Percentiles rank a stretch among this genome's conserved stretches.
Evolutionary conservation across 2,888 invertebrate genomes (phyloP).

Genomic region (Hydrotaea diabolus): DNA sequence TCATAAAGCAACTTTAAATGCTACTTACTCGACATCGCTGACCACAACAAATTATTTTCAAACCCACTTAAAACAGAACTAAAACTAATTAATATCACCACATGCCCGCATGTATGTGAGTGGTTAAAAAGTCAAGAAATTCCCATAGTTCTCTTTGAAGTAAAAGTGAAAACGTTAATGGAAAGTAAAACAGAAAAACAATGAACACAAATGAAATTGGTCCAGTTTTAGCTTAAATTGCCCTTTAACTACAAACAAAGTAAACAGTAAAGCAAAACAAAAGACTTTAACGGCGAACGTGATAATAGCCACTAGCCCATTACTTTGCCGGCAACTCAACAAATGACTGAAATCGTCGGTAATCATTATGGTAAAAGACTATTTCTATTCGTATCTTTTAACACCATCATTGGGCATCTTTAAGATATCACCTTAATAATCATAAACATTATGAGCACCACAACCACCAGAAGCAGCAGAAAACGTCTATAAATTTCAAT

Average conservation of each 20-base stretch:
- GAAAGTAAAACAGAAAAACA: background rate
- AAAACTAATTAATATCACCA: background rate
- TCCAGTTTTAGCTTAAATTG: background rate
- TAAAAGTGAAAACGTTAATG: background rate
- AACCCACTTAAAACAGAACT: background rate
- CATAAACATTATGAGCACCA: background rate
- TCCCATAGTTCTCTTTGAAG: background rate
- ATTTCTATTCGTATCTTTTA: background rate
- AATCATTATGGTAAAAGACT: background rate
- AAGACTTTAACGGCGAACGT: conserved; percentile 1
- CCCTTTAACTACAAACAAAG: background rate
- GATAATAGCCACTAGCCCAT: background rate
- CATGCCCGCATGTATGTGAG: background rate
- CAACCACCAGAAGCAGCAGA: background rate
- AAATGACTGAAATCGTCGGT: background rate
- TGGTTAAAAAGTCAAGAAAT: conserved; percentile 7
- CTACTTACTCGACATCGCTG: background rate
- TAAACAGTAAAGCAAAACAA: background rate
- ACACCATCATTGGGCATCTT: background rate
- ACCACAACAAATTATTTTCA: background rate
- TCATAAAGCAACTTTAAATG: conserved; percentile 15
- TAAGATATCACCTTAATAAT: conserved; percentile 7
- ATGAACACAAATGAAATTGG: background rate
- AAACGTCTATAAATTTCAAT: background rate
- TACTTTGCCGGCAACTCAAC: background rate